Base-by-base conservation (phyloP, 2,113 vertebrate genomes). In the Calidris pugnax region DNA sequence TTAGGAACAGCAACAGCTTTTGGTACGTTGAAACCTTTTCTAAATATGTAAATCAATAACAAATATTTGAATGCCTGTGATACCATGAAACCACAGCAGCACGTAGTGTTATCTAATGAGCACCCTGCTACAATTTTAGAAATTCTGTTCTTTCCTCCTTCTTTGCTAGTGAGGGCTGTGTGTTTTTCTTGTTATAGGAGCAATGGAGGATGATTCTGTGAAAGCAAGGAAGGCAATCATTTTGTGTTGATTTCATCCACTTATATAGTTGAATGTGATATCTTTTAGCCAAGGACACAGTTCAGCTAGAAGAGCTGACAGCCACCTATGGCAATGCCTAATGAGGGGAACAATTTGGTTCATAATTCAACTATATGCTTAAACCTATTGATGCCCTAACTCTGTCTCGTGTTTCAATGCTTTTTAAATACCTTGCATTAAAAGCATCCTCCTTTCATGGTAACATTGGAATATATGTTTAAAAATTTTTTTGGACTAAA, bases 191-290 rank as follows among this genome's bases (percentile, higher is more conserved):
- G 5, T 55, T 56, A 5, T 2, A 18, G 27, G 24, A 79, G 3
- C 16, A 39, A 20, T 19, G 16, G 4, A 56, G 10, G 12, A 59
- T 51, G 35, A 78, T 43, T 78, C 11, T 83, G 39, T 88, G 55
- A 59, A 84, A 76, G 18, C 33, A 75, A 85, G 7, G 28, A 71
- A 68, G 37, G 14, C 13, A 35, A 26, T 33, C 2, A 43, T 82
- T 81, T 81, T 45, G 20, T 1, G 1, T 39, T 62, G 6, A 13
- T 78, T 89, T 72, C 67, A 53, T 50, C 14, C 15, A 15, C 21
- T 39, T 75, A 41, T 69, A 50, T 92, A 55, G n/a, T 59, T 85
- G 50, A 80, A 45, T 0, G 0, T 39, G 6, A 1, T n/a, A 33
- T 41, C 9, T 91, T 76, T 74, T 68, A 37, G 22, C 6, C 7